phyloP scores from a whole-genome alignment of 2,888 invertebrate species.

The Sepioteuthis lessoniana region DNA sequence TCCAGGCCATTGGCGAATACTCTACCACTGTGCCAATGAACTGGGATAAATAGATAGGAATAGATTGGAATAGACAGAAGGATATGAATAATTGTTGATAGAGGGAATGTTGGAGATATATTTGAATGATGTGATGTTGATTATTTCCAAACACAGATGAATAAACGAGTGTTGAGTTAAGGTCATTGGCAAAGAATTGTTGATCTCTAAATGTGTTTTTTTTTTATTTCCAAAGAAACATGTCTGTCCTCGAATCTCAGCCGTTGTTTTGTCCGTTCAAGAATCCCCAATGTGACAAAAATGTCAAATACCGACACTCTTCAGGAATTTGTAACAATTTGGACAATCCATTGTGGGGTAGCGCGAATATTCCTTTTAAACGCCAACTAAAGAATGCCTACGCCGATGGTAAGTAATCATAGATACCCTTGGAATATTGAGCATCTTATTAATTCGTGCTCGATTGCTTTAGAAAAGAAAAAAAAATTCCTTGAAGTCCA shows the following conservation, averaged over 20 bases:
- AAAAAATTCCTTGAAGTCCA: no score
- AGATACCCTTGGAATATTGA: neutral
- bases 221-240: neutral
- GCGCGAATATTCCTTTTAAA: neutral
- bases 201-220: neutral
- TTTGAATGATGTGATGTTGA: no score
- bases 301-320: neutral
- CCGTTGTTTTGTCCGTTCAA: neutral
- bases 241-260: neutral
- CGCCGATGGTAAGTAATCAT: neutral
- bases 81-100: no score
- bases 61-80: no score
- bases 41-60: no score
- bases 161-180: no score
- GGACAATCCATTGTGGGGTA: neutral
- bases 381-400: neutral
- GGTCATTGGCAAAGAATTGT: no score
- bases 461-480: no score
- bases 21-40: no score
- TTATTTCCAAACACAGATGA: no score
- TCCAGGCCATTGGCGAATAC: no score
- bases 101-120: no score
- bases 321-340: neutral
- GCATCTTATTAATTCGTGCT: neutral
- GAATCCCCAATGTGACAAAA: neutral